A percentile compares a stretch with the other conserved stretches of the same genome.
phyloP scores from a whole-genome alignment of 2,797 vertebrate species.

The Cebuella pygmaea region DNA sequence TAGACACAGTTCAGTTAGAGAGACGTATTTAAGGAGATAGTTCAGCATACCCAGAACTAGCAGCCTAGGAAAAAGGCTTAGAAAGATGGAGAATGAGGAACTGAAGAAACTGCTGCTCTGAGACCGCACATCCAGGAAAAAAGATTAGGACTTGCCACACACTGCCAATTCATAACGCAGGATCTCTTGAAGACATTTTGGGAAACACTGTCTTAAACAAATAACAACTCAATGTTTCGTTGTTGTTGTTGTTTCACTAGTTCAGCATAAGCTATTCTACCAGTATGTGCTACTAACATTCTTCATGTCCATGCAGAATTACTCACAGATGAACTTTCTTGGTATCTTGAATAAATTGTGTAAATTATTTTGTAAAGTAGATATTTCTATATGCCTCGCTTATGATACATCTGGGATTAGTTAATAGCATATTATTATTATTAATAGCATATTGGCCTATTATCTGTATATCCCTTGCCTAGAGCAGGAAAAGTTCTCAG shows the following conservation, averaged over 20 bases:
- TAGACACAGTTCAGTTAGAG: not conserved
- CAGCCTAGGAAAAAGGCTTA: not conserved
- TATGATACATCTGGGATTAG: conserved; percentile 45
- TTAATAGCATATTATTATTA: conserved; percentile 10
- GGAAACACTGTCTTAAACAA: not conserved
- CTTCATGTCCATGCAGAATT: conserved; percentile 42
- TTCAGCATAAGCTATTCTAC: conserved; percentile 10
- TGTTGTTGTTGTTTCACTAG: not conserved
- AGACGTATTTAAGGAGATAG: not conserved
- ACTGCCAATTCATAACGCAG: not conserved
- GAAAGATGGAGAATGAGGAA: not conserved
- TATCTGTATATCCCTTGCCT: conserved; percentile 44
- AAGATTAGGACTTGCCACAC: not conserved
- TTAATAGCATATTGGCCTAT: conserved; percentile 54
- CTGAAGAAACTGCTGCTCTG: not conserved
- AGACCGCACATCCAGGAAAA: not conserved
- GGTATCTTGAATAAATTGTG: conserved; percentile 65
- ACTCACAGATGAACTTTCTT: conserved; percentile 32
- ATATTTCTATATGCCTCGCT: conserved; percentile 59
- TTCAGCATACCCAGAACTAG: not conserved
- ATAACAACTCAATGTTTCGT: not conserved
- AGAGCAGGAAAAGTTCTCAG: not conserved
- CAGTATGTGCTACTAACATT: not conserved
- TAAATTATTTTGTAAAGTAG: conserved; percentile 79
- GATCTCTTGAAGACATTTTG: not conserved